Evolutionary conservation across 1,140 invertebrate species (phyloP), one percentile per base, ranked within the genome.

Genomic region (Panonychus citri): DNA sequence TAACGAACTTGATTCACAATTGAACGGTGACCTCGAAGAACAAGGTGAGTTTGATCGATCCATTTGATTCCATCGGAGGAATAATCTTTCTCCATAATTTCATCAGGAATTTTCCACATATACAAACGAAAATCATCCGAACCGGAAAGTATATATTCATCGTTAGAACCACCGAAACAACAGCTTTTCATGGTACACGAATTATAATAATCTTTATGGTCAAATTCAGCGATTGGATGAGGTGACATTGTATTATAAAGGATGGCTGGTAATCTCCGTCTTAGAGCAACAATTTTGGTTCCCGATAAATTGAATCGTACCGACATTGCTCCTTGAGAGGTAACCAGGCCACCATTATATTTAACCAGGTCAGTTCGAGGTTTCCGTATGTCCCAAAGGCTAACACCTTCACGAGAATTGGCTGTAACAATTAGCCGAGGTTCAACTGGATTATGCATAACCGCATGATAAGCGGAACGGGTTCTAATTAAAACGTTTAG

Each of bases 181-280:
- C 87, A 91, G 58, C 85, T 90, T 70, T 95, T 95, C 85, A 94
- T 91, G 0, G 89, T 94, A 67, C 88, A 94, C 1, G 85, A 89
- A 68, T 94, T 94, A 62, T 88, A 91, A 68, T 94, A 95, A 57
- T 84, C 83, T 26, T 78, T 76, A 67, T 90, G 83, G 68, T 89
- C 85, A 69, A 95, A 91, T 69, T 89, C 81, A 56, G 79, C 83
- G 24, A 83, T 66, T 1, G 81, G 78, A 25, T 76, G 73, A 1
- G 78, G 68, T 7, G 76, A 77, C 55, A 78, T 71, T 0, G 82
- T 62, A 49, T 72, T 64, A 66, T 87, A 95, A 0, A 93, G 69
- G 3, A 88, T 81, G 1, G 88, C 86, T 0, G 83, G 79, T 56
- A 86, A 70, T 53, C 86, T 77, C 27, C 86, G 76, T 40, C 87